phyloP scores from a whole-genome alignment of 2,888 invertebrate species.

The Deroplatys truncata region DNA sequence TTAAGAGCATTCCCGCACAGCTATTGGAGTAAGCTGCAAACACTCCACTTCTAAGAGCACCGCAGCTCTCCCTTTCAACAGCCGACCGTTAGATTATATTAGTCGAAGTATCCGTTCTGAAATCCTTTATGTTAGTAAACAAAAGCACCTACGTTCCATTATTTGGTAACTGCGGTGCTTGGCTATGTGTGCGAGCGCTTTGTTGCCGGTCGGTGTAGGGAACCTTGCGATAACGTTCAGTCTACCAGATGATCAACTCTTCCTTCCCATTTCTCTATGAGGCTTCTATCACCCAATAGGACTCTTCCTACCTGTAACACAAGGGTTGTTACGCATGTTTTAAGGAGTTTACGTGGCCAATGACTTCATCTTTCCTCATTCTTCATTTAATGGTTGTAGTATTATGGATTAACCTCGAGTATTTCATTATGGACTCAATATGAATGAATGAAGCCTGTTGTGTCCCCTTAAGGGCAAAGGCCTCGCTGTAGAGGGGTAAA shows the following conservation, averaged over 20 bases:
- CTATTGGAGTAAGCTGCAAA: not conserved
- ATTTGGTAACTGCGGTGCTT: not conserved
- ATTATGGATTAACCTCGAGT: too few species aligned
- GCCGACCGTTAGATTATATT: not conserved
- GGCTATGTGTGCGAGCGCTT: not conserved
- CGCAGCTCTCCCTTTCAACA: not conserved
- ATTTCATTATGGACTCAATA: too few species aligned
- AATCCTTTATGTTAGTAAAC: not conserved
- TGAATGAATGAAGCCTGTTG: too few species aligned
- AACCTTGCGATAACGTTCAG: not conserved
- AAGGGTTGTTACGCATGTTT: too few species aligned
- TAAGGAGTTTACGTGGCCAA: too few species aligned
- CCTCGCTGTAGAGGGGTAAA: too few species aligned
- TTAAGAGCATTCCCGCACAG: not conserved
- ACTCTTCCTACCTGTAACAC: too few species aligned
- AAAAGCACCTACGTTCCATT: not conserved
- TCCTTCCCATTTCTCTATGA: not conserved
- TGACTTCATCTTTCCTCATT: too few species aligned
- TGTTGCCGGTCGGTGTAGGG: not conserved
- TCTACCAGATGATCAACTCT: not conserved
- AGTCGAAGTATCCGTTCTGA: not conserved
- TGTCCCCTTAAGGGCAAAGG: too few species aligned
- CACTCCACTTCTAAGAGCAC: not conserved
- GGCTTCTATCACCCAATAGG: too few species aligned
- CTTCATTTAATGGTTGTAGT: too few species aligned